Base-by-base conservation (phyloP, 2,113 vertebrate species). In the Tor tambroides region DNA sequence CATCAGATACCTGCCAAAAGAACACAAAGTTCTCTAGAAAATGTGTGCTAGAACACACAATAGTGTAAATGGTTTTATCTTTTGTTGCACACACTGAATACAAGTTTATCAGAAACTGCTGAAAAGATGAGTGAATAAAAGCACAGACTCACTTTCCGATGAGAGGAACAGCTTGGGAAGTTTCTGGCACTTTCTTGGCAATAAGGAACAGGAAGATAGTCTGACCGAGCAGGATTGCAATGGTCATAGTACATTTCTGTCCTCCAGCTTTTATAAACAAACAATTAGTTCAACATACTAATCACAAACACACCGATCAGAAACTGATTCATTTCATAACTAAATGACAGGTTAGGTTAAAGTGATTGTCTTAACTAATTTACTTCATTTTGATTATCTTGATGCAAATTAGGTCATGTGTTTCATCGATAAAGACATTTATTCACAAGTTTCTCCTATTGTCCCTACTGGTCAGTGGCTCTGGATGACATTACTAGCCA, bases 161-260 rank as follows among this genome's bases (percentile, higher is more conserved):
- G 63, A 99, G 97, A 0, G 98, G 97, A 78, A 98, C 97, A 0
- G 96, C 96, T 81, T 95, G 94, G 1, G 98, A 99, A 0, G 98
- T 99, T 93, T 99, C 97, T 0, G 98, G 98, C 87, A 99, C 96
- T 91, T 99, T 98, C 94, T 97, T 97, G 28, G 97, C 97, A 49
- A 99, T 97, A 3, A 99, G 96, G 90, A 98, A 96, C 90, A 99
- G 96, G 93, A 98, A 99, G 83, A 99, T 95, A 0, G 97, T 99
- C 93, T 99, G 98, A 19, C 97, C 98, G 90, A 99, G 93, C 26
- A 99, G 96, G 80, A 96, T 97, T 0, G 96, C 95, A 82, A 97
- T 96, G 71, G 98, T 97, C 85, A 99, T 97, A 0, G 96, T 97
- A 90, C 98, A 99, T 92, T 99, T 99, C 93, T 99, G 98, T 30